Percentiles rank a stretch among this genome's conserved stretches.
phyloP scores from a whole-genome alignment of 1,140 invertebrate species.

The Euwallacea similis region DNA sequence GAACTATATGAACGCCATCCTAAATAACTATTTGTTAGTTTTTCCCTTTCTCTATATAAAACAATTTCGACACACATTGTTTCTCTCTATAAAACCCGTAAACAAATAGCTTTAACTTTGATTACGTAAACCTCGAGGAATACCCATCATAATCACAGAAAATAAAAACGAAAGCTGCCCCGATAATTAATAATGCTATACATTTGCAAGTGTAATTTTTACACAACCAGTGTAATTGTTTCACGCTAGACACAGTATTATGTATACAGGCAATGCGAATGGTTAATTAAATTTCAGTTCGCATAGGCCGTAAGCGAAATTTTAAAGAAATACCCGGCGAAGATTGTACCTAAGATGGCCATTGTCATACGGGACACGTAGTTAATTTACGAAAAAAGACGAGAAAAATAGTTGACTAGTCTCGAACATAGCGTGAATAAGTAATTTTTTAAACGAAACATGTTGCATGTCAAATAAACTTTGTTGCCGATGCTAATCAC shows the following conservation, averaged over 20 bases:
- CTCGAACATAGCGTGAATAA: conserved; percentile 17
- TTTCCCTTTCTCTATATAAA: no score
- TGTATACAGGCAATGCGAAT: conserved; percentile 11
- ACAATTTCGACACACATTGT: no score
- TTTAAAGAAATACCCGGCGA: conserved; percentile 14
- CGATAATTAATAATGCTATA: conserved; percentile 27
- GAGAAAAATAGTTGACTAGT: conserved; percentile 4
- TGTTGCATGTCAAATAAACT: neutral
- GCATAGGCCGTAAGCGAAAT: neutral
- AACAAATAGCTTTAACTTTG: no score
- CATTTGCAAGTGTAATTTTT: conserved; percentile 31
- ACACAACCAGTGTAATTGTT: conserved; percentile 22
- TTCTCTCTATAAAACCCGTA: no score
- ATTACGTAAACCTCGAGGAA: neutral
- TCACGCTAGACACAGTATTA: conserved; percentile 5
- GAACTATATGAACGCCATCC: no score
- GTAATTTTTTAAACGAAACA: conserved; percentile 16
- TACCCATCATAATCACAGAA: conserved; percentile 25
- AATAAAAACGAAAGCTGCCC: conserved; percentile 14
- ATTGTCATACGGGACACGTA: conserved; percentile 22
- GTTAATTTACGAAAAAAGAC: conserved; percentile 25
- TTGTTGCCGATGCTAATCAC: neutral
- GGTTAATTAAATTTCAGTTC: conserved; percentile 13
- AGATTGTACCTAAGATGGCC: conserved; percentile 9
- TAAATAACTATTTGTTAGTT: no score